These are phyloP conservation scores for Caenorhabditis imperialis DNA, from an alignment of 2,888 invertebrate species.

Conservation along the genomic window DNA sequence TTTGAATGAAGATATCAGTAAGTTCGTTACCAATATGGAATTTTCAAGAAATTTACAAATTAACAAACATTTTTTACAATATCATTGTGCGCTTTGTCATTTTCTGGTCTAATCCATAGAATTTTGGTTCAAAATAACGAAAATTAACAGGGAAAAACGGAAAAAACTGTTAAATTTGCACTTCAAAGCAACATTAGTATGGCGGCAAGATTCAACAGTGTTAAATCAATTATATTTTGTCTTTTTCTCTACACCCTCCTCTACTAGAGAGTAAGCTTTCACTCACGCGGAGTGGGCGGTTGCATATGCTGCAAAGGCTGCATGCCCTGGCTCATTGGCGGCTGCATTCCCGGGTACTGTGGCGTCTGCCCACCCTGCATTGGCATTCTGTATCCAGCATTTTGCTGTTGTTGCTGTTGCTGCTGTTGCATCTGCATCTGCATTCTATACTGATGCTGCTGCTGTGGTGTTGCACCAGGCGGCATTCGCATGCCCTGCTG, in stretches of 20 bases:
- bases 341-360: slow-evolving; percentile 9
- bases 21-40: too few relatives aligned
- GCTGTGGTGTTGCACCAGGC: slow-evolving; percentile 11
- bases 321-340: neutral
- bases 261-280: neutral
- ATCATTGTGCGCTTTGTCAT: too few relatives aligned
- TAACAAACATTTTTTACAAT: neutral
- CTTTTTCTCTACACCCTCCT: neutral
- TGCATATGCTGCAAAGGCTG: slow-evolving; percentile 19
- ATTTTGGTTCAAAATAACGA: too few relatives aligned
- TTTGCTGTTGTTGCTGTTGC: slow-evolving; percentile 4
- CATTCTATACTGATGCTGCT: slow-evolving; percentile 18
- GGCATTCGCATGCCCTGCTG: slow-evolving; percentile 7
- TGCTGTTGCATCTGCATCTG: neutral
- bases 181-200: too few relatives aligned
- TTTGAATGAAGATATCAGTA: too few relatives aligned
- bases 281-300: slow-evolving; percentile 32
- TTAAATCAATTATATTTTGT: too few relatives aligned
- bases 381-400: slow-evolving; percentile 8
- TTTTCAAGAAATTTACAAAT: neutral
- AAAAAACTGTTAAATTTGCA: neutral
- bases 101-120: too few relatives aligned
- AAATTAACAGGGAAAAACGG: slow-evolving; percentile 1
- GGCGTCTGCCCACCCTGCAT: slow-evolving; percentile 3
- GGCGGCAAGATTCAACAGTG: too few relatives aligned